Base-by-base conservation (phyloP, 2,888 invertebrate species). In the Brachyopa scutellaris region DNA sequence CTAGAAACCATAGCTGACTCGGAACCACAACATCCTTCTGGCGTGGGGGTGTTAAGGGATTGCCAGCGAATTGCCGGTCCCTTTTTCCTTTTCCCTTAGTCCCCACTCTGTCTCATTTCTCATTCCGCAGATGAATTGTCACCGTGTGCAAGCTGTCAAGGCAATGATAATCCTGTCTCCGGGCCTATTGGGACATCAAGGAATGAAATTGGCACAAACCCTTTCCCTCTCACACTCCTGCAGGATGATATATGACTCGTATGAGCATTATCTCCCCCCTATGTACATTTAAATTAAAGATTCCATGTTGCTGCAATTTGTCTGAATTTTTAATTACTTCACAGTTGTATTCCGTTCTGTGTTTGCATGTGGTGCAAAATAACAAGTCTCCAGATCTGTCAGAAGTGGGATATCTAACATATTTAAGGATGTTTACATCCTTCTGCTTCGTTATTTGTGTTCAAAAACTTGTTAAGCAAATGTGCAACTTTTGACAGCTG, bases 281-380 rank as follows among this genome's bases (percentile, higher is more conserved):
- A n/a, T n/a, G 17, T 15, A 26, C 9, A 38, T 59, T 13, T 26
- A 53, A 73, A 62, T 73, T 62, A 73, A 62, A 45, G 62, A 73
- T 62, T 53, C 33, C 77, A 64, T 53, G 21, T 33, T 47, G 21
- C 38, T 40, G 66, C 62, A 69, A 31, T 76, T 61, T 42, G 23
- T 15, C 49, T 64, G 80, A 59, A 82, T 82, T 42, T 59, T 82
- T 82, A 82, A 82, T 82, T 82, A 77, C 77, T 69, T 59, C 29
- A 64, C n/a, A n/a, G 69, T 70, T 53, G 55, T 53, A 53, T 42
- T 62, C 31, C 49, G 11, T 57, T 67, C 26, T 51, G 36, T 49
- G 70, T 59, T 36, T 66, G 40, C 61, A 69, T 57, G 62, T 42
- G 57, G 17, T 51, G 21, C 29, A 19, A 49, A 26, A 13, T 1